phyloP scores from a whole-genome alignment of 2,797 vertebrate species.

The Chelon labrosus region DNA sequence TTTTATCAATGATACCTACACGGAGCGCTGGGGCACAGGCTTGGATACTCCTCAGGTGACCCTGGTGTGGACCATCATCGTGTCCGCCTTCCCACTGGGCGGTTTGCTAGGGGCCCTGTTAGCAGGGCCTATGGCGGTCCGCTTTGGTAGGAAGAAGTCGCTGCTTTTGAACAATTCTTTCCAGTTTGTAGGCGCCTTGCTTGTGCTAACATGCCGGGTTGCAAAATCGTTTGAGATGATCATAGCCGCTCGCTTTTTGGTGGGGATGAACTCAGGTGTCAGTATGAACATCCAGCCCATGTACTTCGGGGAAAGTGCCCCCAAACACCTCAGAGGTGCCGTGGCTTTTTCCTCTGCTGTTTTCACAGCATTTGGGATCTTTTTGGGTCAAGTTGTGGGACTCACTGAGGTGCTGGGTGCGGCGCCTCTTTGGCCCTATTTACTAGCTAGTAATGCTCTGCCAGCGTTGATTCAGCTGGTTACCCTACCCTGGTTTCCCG shows the following conservation, averaged over 20 bases:
- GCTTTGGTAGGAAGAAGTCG: conserved; percentile 88
- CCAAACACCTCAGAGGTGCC: conserved; percentile 88
- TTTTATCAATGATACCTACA: conserved; percentile 91
- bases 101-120: conserved; percentile 88
- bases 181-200: conserved; percentile 75
- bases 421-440: conserved; percentile 87
- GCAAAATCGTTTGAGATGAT: conserved; percentile 91
- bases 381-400: conserved; percentile 90
- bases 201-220: conserved; percentile 83
- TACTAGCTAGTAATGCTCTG: conserved; percentile 89
- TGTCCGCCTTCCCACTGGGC: conserved; percentile 89
- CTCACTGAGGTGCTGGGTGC: conserved; percentile 89
- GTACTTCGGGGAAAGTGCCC: conserved; percentile 93
- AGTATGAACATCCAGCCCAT: conserved; percentile 94
- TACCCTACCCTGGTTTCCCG: conserved; percentile 90
- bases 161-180: conserved; percentile 90
- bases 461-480: conserved; percentile 88
- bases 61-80: conserved; percentile 88
- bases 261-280: conserved; percentile 90
- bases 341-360: conserved; percentile 90
- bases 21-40: conserved; percentile 76
- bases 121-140: conserved; percentile 89
- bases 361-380: conserved; percentile 90
- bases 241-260: conserved; percentile 86
- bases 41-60: conserved; percentile 79